Conservation (phyloP, 92 coral and sea anemone species). For the Phymanthus crucifer region DNA sequence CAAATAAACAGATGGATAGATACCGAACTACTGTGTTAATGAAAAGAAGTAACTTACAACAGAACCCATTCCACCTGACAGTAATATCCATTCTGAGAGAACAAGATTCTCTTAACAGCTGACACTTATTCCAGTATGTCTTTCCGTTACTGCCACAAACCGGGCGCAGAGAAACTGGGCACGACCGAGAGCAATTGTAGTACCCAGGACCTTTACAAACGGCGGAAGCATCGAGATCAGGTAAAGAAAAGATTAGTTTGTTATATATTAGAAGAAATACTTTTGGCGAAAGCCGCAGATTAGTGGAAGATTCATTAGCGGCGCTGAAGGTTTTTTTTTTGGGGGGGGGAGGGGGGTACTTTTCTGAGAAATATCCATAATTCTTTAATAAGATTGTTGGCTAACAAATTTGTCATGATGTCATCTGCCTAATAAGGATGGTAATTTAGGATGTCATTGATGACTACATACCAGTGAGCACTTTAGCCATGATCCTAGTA, state of each 20-base stretch:
- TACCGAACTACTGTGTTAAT: too few species aligned
- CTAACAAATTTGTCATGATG: not conserved
- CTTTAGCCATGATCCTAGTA: constrained; percentile 32
- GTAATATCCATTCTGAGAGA: constrained; percentile 46
- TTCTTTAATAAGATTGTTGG: not conserved
- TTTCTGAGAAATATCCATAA: not conserved
- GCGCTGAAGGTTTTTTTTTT: too few species aligned
- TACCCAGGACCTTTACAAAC: constrained; percentile 11
- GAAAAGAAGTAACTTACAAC: constrained; percentile 63
- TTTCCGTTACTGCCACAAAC: constrained; percentile 80
- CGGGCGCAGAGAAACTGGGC: constrained; percentile 50
- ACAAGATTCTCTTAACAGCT: constrained; percentile 75
- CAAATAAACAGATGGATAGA: not conserved
- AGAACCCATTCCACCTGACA: constrained; percentile 63
- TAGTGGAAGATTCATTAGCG: too few species aligned
- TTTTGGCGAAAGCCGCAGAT: too few species aligned
- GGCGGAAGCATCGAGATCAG: not conserved
- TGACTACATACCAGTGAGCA: constrained; percentile 44
- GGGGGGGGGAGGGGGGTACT: not conserved
- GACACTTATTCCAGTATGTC: constrained; percentile 71
- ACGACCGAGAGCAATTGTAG: constrained; percentile 56
- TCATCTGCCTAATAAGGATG: not conserved
- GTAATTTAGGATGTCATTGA: not conserved
- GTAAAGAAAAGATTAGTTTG: not conserved
- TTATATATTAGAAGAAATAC: too few species aligned